Evolutionary conservation across 2,797 vertebrate species (phyloP), one percentile per base, ranked within the genome.

Genomic region (Coranthus polyacanthus): DNA sequence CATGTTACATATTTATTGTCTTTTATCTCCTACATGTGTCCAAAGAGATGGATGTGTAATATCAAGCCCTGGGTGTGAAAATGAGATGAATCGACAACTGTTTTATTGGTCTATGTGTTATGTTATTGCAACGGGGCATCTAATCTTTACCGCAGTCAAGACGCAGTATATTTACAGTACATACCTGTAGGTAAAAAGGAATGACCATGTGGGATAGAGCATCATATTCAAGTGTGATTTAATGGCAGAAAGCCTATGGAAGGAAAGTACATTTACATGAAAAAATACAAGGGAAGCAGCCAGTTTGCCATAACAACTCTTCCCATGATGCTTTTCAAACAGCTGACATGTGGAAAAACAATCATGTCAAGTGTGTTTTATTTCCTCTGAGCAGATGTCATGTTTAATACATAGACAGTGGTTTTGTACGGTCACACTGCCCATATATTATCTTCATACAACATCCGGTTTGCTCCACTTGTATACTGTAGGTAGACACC

Each of bases 361-460:
- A 12, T 3, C 9, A 45, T 49, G 50, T 62, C 45, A 20, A 29
- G 34, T 26, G 21, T 34, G 17, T 22, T 68, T 73, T 51, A 63
- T 52, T 16, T 18, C 22, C 32, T 37, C 50, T 12, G 16, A 59
- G 32, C 32, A 9, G 15, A 43, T 7, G 38, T 60, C 60, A 60
- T 76, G 32, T 71, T 51, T 55, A 56, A 66, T 24, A 71, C 68
- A 77, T 56, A 16, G 13, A 17, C 3, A 11, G 12, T 8, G 10
- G 15, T 43, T 34, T 18, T n/a, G 2, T 49, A 16, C 6, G 13
- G 13, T 15, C 12, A 7, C 10, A 45, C 20, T 5, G 3, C 12
- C 44, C 34, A 22, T 37, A 47, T 24, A 22, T 54, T 47, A 69
- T 44, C 16, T 56, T 41, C 24, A 52, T 16, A 56, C 51, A 52